Evolutionary conservation across 92 coral and sea anemone species (phyloP), one percentile per base, ranked within the genome.

Genomic region (Bergia puertoricense): DNA sequence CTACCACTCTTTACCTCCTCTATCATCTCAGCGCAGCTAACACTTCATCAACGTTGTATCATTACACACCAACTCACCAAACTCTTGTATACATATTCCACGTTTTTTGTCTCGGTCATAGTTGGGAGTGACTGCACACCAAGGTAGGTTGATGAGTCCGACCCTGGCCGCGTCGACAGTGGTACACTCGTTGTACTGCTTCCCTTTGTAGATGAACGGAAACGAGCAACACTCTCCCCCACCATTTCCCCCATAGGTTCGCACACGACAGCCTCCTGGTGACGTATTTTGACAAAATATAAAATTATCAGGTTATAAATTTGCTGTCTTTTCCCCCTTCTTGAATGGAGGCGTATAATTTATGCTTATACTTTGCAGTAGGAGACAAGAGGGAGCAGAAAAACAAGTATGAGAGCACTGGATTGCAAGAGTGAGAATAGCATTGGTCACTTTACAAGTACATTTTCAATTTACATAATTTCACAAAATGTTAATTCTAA

Each of bases 231-330:
- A 95, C 3, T 89, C 92, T 1, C 98, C 98, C 36, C 81, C 92
- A 2, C 98, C 98, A 74, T 95, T 95, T 18, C 98, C 98, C 8
- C 98, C 98, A 80, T 94, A 95, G 22, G 98, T 93, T 45, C 98
- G 93, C 50, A 95, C 95, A 2, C 69, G 73, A 81, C 98, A 95
- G 30, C 88, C 92, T 30, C 96, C 98, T 95, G 86, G 15, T 20
- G 80, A 42, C 38, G 9, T 2, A 40, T 1, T 2, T 62, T 16
- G 30, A 16, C 30, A 62, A 62, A 22, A 62, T 4, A 46, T 10
- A 46, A 46, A 46, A 46, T 10, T 46, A 30, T 30, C 30, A 30
- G 30, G 30, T 30, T 30, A 30, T 30, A 30, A 30, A 30, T 30
- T 30, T 30, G 30, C 30, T 30, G 30, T 30, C 30, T 30, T 30